These are phyloP conservation scores for Gymnorhina tibicen DNA, from an alignment of 2,113 vertebrate genomes.

Conservation along the genomic window DNA sequence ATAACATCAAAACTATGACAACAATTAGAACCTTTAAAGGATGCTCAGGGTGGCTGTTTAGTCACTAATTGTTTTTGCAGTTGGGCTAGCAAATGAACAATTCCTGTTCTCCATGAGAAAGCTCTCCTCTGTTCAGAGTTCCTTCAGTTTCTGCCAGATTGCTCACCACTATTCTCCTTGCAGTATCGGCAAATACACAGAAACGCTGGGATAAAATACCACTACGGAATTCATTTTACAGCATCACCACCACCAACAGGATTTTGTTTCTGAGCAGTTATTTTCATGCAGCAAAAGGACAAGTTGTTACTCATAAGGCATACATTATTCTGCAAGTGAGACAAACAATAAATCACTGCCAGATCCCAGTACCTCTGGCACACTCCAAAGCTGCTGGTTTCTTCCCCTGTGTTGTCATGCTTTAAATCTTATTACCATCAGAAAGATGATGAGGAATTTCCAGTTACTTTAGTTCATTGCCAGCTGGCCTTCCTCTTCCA, in stretches of 20 bases:
- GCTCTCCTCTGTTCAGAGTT: background rate
- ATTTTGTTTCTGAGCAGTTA: background rate
- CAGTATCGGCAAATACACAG: background rate
- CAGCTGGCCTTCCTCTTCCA: background rate
- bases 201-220: background rate
- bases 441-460: background rate
- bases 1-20: background rate
- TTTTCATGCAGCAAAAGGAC: slow-evolving; percentile 3
- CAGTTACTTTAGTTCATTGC: background rate
- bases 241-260: background rate
- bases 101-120: background rate
- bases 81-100: background rate
- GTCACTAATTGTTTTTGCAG: background rate
- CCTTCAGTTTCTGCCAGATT: background rate
- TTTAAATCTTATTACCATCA: background rate
- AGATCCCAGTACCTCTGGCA: background rate
- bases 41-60: background rate
- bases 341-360: slow-evolving; percentile 13
- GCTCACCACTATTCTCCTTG: background rate
- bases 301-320: slow-evolving; percentile 1
- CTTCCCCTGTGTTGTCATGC: background rate
- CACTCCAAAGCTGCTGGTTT: background rate
- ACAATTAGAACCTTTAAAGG: background rate
- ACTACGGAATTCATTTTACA: background rate
- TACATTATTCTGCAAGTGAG: background rate